Evolutionary conservation across 1,140 invertebrate species (phyloP).

Genomic region (Megalonaias nervosa): DNA sequence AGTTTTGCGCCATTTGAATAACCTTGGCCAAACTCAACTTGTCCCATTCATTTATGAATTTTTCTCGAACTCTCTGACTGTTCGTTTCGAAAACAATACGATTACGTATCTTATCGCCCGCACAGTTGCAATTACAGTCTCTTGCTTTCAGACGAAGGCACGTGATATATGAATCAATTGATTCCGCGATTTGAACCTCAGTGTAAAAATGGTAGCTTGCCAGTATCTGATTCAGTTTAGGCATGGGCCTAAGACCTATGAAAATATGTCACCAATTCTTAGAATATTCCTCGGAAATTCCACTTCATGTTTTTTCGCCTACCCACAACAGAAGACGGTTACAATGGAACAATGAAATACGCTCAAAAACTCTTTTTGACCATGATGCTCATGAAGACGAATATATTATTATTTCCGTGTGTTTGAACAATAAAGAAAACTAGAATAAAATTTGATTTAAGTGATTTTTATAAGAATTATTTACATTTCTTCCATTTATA

Average conservation of each 20-base stretch:
- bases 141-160: no score
- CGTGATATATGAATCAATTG: not conserved
- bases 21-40: constrained; percentile 35
- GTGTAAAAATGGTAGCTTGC: constrained; percentile 21
- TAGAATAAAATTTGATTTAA: no score
- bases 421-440: no score
- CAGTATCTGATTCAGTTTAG: constrained; percentile 31
- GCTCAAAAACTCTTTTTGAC: no score
- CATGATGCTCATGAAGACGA: no score
- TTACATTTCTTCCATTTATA: no score
- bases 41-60: constrained; percentile 42
- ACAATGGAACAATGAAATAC: no score
- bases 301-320: constrained; percentile 3
- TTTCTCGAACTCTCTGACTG: constrained; percentile 42
- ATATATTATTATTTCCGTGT: no score
- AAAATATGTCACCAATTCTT: constrained; percentile 21
- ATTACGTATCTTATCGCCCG: constrained; percentile 34
- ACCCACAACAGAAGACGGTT: constrained; percentile 4
- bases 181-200: not conserved
- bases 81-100: constrained; percentile 41
- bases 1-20: constrained; percentile 28
- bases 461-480: no score
- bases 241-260: constrained; percentile 8
- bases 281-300: not conserved
- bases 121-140: constrained; percentile 26